Evolutionary conservation across 2,113 vertebrate species (phyloP), one percentile per base, ranked within the genome.

Genomic region (Odobenus rosmarus): DNA sequence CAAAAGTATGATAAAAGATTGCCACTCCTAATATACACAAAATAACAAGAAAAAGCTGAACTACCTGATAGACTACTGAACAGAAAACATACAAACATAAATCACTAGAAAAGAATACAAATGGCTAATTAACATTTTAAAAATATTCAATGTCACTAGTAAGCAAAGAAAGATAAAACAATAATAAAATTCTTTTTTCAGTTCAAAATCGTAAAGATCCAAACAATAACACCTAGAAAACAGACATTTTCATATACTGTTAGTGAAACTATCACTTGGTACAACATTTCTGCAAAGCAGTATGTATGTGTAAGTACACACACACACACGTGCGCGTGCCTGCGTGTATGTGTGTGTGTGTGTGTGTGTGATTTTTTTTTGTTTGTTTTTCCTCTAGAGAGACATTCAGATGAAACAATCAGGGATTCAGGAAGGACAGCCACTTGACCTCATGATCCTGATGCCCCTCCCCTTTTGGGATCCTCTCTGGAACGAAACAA

Each of bases 41-140:
- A 93, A 59, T 71, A 72, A 82, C 46, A 62, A 59, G 88, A 82
- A 88, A 96, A 94, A 87, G 64, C 80, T 88, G 33, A 82, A 87
- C 4, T 69, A 69, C 36, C 36, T 83, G 55, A 87, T 14, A 91
- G 16, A 92, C 28, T 36, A 69, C 36, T 95, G 42, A 90, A 62
- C 53, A 79, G 67, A 72, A n/a, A 42, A 42, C 16, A n/a, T 1
- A 39, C 15, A 23, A 61, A 87, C 18, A 26, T 51, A 76, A 69
- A 69, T 84, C 36, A 84, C 23, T 49, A 42, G 36, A 36, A 31
- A 67, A 88, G 71, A 91, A 85, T 61, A 72, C 2, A 87, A 85
- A 81, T 39, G 23, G 16, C 19, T 5, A 10, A 51, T 49, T 39
- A 82, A 57, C 33, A 90, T 46, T 61, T 92, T 46, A 74, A 72